Conservation (phyloP, 2,113 vertebrate genomes). For the Actenoides lindsayi region DNA sequence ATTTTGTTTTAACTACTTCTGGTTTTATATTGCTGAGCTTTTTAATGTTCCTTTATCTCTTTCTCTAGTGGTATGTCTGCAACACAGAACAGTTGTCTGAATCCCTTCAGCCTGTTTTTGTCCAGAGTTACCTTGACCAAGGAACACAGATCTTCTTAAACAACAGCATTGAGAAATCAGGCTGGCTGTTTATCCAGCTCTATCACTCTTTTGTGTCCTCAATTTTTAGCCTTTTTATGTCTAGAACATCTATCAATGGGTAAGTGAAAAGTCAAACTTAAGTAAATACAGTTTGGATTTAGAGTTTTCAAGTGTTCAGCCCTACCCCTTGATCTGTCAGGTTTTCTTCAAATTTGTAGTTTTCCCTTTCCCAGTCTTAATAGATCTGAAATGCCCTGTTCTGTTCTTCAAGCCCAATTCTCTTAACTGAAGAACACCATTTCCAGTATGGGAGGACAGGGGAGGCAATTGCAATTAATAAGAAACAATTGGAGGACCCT, state of each 20-base stretch:
- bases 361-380: neutral
- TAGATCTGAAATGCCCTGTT: neutral
- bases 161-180: constrained; percentile 92
- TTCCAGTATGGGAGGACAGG: neutral
- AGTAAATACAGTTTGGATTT: neutral
- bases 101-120: constrained; percentile 82
- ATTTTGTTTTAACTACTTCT: neutral
- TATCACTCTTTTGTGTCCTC: constrained; percentile 95
- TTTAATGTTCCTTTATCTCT: constrained; percentile 23
- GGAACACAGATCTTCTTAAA: constrained; percentile 91
- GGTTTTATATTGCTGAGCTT: neutral
- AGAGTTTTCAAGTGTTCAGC: neutral
- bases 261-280: constrained; percentile 67
- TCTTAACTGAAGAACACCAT: neutral
- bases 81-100: constrained; percentile 88
- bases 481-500: neutral
- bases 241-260: constrained; percentile 98
- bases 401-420: neutral
- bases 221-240: constrained; percentile 93
- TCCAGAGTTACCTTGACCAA: constrained; percentile 91
- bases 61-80: constrained; percentile 91
- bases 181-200: constrained; percentile 96
- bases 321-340: neutral
- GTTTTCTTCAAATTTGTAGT: neutral
- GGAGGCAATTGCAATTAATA: neutral